Evolutionary conservation across 2,888 invertebrate genomes (phyloP), one percentile per base, ranked within the genome.

Genomic region (Megalurothrips usitatus): DNA sequence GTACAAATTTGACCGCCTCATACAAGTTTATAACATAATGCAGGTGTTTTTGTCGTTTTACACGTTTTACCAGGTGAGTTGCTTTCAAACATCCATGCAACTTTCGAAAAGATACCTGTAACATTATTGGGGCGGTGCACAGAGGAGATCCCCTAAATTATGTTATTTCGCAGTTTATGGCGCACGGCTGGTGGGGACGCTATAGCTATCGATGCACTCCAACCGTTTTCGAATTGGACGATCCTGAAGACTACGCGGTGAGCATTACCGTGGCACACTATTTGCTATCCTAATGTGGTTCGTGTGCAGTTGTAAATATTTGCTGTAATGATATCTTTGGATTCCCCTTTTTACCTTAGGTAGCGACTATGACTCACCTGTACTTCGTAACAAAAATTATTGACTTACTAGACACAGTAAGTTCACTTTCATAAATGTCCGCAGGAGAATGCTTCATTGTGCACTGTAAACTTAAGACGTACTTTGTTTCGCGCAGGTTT

Each of bases 21-120:
- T 95, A 84, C 90, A 93, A 82, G 85, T 90, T 0, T 94, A 94
- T 85, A 94, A 95, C 84, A 86, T 90, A 0, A 80, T 90, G 4
- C 94, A 95, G 90, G 91, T 94, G 19, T 3, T 90, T 0, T 84
- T 89, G 17, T 92, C 92, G 82, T 83, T 86, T 0, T 90, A 88
- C 83, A 83, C 92, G 75, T 89, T 92, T 84, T 85, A 88, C 80
- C 87, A 87, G 82, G 93, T 91, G 87, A 88, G 58, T 58, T 10
- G 6, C 58, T 14, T 14, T 58, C 14, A 17, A 12, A 43, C 34
- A 43, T 43, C 34, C n/a, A n/a, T n/a, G n/a, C n/a, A n/a, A 43
- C 34, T 43, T 43, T 43, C 2, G 34, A 43, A 43, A 43, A 43
- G 34, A 43, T 43, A 6, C 34, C 34, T 43, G 3, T 43, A 2